phyloP scores from a whole-genome alignment of 2,888 invertebrate genomes.

The Calliopum simillimum region DNA sequence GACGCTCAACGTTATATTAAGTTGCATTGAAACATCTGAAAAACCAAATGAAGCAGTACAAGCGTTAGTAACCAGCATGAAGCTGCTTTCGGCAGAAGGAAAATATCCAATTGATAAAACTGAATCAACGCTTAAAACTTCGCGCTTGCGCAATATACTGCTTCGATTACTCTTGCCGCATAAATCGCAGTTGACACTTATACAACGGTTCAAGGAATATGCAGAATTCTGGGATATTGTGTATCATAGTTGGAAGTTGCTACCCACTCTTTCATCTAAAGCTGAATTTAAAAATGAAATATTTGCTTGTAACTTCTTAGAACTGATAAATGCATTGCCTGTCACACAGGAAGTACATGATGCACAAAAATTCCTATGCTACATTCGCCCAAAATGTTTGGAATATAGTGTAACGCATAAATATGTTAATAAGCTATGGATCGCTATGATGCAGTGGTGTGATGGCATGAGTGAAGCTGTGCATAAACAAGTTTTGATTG shows the following conservation, averaged over 20 bases:
- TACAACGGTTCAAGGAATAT: slow-evolving; percentile 81
- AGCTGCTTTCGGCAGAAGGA: slow-evolving; percentile 79
- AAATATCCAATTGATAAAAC: slow-evolving; percentile 71
- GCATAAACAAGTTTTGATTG: slow-evolving; percentile 83
- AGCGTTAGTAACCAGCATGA: slow-evolving; percentile 80
- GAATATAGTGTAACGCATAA: slow-evolving; percentile 70
- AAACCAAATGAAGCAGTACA: slow-evolving; percentile 70
- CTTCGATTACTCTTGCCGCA: slow-evolving; percentile 74
- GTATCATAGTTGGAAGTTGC: slow-evolving; percentile 76
- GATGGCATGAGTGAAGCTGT: slow-evolving; percentile 73
- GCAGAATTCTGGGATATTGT: slow-evolving; percentile 80
- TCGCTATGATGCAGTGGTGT: slow-evolving; percentile 73
- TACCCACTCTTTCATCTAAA: slow-evolving; percentile 72
- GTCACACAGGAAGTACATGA: slow-evolving; percentile 61
- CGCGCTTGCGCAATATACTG: slow-evolving; percentile 76
- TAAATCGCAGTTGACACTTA: slow-evolving; percentile 72
- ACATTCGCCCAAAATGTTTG: slow-evolving; percentile 63
- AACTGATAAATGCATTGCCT: slow-evolving; percentile 72
- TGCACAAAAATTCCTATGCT: slow-evolving; percentile 64
- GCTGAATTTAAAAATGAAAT: slow-evolving; percentile 68
- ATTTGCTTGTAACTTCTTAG: slow-evolving; percentile 75
- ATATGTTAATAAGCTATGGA: slow-evolving; percentile 81
- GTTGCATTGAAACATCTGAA: slow-evolving; percentile 71
- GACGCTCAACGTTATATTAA: slow-evolving; percentile 72
- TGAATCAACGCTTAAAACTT: slow-evolving; percentile 74